A percentile compares a stretch with the other conserved stretches of the same genome.
Evolutionary conservation across 2,797 vertebrate species (phyloP).

Genomic region (Arctocebus calabarensis): DNA sequence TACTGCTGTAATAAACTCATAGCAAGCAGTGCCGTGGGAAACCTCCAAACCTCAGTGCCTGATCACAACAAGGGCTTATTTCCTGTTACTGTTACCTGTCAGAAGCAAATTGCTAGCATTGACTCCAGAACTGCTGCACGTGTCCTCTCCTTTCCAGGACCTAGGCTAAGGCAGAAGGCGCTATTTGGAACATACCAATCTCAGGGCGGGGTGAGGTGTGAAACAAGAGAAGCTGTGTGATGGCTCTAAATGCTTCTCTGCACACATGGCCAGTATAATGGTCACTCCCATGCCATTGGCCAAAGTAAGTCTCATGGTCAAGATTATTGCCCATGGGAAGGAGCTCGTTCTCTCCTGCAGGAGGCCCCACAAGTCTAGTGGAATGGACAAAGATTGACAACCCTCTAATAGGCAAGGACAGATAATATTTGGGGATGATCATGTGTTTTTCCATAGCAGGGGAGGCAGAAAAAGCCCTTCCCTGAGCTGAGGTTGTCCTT

Average conservation of each 20-base stretch:
- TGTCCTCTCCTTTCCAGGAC: background rate
- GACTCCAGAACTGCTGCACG: fast-evolving
- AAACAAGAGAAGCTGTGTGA: background rate
- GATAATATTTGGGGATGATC: background rate
- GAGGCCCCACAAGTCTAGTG: background rate
- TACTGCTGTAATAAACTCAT: background rate
- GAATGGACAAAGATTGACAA: fast-evolving
- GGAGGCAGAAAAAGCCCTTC: background rate
- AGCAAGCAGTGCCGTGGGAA: no score
- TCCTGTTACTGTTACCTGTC: background rate
- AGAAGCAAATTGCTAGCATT: fast-evolving
- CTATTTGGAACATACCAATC: background rate
- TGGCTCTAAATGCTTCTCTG: background rate
- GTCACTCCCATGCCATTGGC: background rate
- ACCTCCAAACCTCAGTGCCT: background rate
- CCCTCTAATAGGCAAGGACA: background rate
- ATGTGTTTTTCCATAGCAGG: no score
- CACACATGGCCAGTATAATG: background rate
- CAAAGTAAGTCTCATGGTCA: background rate
- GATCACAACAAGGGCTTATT: background rate
- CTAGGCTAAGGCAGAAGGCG: background rate
- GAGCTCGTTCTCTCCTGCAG: background rate
- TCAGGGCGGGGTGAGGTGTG: no score
- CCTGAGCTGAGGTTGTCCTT: background rate
- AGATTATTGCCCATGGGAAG: fast-evolving